phyloP scores from a whole-genome alignment of 1,140 invertebrate genomes.

The Listronotus bonariensis region DNA sequence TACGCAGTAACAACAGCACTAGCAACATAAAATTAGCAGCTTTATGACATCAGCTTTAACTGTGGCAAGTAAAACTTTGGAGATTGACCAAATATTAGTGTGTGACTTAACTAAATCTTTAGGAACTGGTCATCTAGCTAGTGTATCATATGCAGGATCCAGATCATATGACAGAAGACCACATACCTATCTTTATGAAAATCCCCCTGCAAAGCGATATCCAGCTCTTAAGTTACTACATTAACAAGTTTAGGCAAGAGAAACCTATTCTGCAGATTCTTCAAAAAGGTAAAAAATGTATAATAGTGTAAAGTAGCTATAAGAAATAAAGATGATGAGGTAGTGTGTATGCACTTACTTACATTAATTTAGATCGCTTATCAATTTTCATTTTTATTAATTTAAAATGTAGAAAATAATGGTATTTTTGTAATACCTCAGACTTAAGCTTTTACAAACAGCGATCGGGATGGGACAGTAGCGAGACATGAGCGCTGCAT shows the following conservation, averaged over 20 bases:
- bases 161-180: slow-evolving; percentile 73
- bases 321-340: not conserved
- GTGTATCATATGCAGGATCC: slow-evolving; percentile 77
- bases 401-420: too few relatives aligned
- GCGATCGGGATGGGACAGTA: too few relatives aligned
- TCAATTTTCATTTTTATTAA: too few relatives aligned
- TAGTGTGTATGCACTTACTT: not conserved
- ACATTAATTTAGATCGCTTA: not conserved
- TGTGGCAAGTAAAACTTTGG: not conserved
- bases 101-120: slow-evolving; percentile 43
- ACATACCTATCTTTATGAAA: slow-evolving; percentile 67
- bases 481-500: too few relatives aligned
- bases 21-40: not conserved
- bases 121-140: slow-evolving; percentile 75
- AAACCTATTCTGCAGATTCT: slow-evolving; percentile 35
- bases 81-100: slow-evolving; percentile 1
- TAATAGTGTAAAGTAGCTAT: not conserved
- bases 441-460: too few relatives aligned
- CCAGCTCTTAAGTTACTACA: slow-evolving; percentile 55
- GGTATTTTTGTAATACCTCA: too few relatives aligned
- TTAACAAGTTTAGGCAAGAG: slow-evolving; percentile 54
- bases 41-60: slow-evolving; percentile 1
- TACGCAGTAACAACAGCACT: not conserved
- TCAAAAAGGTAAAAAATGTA: slow-evolving; percentile 36
- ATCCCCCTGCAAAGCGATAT: slow-evolving; percentile 54